A percentile compares a stretch with the other conserved stretches of the same genome.
These are phyloP conservation scores for Parauchenoglanis punctatus DNA, from an alignment of 2,797 vertebrate species.

Conservation along the genomic window DNA sequence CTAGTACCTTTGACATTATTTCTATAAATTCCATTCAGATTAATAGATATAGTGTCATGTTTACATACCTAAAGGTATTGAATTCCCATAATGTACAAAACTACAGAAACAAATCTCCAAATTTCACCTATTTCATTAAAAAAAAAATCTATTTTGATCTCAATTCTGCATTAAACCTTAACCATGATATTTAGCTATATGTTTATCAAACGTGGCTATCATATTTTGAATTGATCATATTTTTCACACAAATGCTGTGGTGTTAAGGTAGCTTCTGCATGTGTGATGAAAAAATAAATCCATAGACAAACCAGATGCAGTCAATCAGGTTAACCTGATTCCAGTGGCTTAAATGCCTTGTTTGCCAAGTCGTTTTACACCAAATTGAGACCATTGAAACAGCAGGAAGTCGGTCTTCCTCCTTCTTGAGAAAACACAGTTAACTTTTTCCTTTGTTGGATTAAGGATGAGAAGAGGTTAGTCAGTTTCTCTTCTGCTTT, in stretches of 20 bases:
- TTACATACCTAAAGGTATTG: no score
- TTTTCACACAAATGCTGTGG: not conserved
- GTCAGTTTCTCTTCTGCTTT: slow-evolving; percentile 36
- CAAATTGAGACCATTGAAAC: slow-evolving; percentile 31
- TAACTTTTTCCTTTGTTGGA: slow-evolving; percentile 32
- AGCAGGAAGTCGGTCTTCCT: slow-evolving; percentile 51
- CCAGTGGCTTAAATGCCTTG: not conserved
- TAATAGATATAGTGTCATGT: not conserved
- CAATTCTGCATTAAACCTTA: not conserved
- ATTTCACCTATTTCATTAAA: not conserved
- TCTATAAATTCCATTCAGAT: not conserved
- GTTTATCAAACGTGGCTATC: not conserved
- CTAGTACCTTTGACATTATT: not conserved
- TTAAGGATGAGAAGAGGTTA: slow-evolving; percentile 17
- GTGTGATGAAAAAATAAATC: not conserved
- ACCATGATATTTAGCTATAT: not conserved
- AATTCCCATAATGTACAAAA: not conserved
- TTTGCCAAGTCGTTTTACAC: slow-evolving; percentile 42
- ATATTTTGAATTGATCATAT: not conserved
- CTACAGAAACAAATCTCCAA: not conserved
- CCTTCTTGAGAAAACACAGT: slow-evolving; percentile 28
- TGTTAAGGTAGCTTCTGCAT: not conserved
- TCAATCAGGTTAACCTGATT: not conserved
- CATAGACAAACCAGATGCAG: not conserved
- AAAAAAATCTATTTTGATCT: not conserved